These are phyloP conservation scores for Vollenhovia emeryi DNA, from an alignment of 1,140 invertebrate genomes.

Conservation along the genomic window DNA sequence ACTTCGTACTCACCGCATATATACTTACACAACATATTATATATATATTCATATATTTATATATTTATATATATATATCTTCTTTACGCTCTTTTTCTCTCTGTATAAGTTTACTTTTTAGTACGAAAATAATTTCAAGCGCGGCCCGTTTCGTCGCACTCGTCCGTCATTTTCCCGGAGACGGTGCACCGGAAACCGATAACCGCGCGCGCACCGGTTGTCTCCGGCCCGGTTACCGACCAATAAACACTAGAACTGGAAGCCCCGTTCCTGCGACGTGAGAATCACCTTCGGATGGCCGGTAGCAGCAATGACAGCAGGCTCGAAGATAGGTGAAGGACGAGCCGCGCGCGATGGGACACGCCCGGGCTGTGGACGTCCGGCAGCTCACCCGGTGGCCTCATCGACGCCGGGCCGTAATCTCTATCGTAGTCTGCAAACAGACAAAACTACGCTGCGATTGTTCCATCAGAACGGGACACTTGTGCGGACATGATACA, in stretches of 20 bases:
- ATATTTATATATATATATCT: constrained; percentile 52
- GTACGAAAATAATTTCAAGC: constrained; percentile 83
- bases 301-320: constrained; percentile 73
- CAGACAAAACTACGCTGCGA: constrained; percentile 60
- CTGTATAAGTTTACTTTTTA: constrained; percentile 74
- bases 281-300: constrained; percentile 80
- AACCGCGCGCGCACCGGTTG: constrained; percentile 44
- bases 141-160: constrained; percentile 65
- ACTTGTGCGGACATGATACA: neutral
- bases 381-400: constrained; percentile 72
- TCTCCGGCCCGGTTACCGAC: constrained; percentile 64
- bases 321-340: constrained; percentile 74
- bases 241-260: constrained; percentile 81
- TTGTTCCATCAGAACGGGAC: neutral
- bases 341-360: constrained; percentile 61
- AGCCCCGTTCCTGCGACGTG: constrained; percentile 78
- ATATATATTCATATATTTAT: constrained; percentile 63
- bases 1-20: constrained; percentile 60
- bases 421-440: constrained; percentile 79
- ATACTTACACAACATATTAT: constrained; percentile 72
- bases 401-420: constrained; percentile 75
- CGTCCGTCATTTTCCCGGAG: constrained; percentile 64
- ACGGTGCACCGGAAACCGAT: constrained; percentile 47
- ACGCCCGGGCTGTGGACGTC: constrained; percentile 67
- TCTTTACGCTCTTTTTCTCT: constrained; percentile 45